A percentile compares a stretch with the other conserved stretches of the same genome.
Evolutionary conservation across 2,113 vertebrate species (phyloP).

Genomic region (Urocolius indicus): DNA sequence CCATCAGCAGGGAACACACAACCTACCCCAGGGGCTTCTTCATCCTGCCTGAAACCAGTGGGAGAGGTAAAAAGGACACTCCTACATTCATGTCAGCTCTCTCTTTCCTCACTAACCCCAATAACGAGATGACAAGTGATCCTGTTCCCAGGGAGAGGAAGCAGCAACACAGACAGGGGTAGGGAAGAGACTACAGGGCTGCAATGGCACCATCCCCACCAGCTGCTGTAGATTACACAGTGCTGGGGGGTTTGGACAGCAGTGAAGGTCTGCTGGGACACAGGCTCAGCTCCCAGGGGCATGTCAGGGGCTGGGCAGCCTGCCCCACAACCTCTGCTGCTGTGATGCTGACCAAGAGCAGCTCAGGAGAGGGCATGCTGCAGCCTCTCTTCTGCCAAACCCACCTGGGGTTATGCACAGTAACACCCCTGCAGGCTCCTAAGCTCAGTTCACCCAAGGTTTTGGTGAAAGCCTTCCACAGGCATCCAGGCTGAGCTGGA

Average conservation of each 20-base stretch:
- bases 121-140: not conserved
- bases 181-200: not conserved
- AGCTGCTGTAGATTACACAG: not conserved
- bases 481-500: not conserved
- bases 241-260: not conserved
- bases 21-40: not conserved
- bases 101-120: not conserved
- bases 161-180: not conserved
- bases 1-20: not conserved
- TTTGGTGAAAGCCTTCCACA: not conserved
- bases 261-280: not conserved
- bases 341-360: not conserved
- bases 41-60: accelerated
- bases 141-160: not conserved
- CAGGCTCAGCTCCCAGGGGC: accelerated
- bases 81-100: not conserved
- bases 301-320: not conserved
- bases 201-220: accelerated
- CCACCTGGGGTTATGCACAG: no score
- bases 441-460: not conserved
- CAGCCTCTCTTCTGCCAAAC: not conserved
- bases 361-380: not conserved
- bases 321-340: not conserved
- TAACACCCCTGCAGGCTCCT: not conserved
- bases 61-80: not conserved